Base-by-base conservation (phyloP, 2,888 invertebrate species). In the Eristalis pertinax region DNA sequence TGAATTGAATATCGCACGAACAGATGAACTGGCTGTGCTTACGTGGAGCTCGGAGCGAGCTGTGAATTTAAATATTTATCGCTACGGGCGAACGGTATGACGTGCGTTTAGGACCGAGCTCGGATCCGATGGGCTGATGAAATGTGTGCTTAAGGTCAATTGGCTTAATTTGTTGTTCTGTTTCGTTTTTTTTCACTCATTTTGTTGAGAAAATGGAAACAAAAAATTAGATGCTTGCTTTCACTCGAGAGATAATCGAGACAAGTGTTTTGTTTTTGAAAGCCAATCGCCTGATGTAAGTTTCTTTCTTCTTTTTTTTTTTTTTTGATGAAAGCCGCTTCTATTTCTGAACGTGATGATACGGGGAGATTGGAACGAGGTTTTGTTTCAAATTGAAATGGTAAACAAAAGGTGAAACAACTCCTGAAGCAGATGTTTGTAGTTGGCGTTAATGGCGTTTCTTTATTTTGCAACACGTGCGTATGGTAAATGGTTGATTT, bases 151-250 rank as follows among this genome's bases (percentile, higher is more conserved):
- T 69, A 41, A 84, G 75, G 65, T 84, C 75, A 80, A 84, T 84
- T 79, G 84, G 63, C 80, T 84, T 70, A 84, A 84, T 79, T 84
- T 79, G 65, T 72, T 63, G 56, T 80, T n/a, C 50, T 5, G 19
- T 50, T 50, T 43, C n/a, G 15, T 60, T 32, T 65, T 79, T 72
- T 58, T 60, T 58, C 29, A 41, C 65, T 24, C 43, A 4, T 38
- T 15, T 26, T 69, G 15, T 35, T 65, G 22, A 19, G 19, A 50
- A 19, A 19, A 8, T 19, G 8, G 4, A 10, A 7, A 50, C 50
- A 19, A 0, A 19, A 8, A 50, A 19, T 50, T n/a, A 50, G 50
- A 50, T 43, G 50, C 7, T n/a, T 72, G 65, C 65, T 72, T 73
- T 72, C 65, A 72, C 72, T 50, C 5, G n/a, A 19, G 19, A 43